Evolutionary conservation across 2,797 vertebrate species (phyloP), one percentile per base, ranked within the genome.

Genomic region (Hypotaenidia okinawae): DNA sequence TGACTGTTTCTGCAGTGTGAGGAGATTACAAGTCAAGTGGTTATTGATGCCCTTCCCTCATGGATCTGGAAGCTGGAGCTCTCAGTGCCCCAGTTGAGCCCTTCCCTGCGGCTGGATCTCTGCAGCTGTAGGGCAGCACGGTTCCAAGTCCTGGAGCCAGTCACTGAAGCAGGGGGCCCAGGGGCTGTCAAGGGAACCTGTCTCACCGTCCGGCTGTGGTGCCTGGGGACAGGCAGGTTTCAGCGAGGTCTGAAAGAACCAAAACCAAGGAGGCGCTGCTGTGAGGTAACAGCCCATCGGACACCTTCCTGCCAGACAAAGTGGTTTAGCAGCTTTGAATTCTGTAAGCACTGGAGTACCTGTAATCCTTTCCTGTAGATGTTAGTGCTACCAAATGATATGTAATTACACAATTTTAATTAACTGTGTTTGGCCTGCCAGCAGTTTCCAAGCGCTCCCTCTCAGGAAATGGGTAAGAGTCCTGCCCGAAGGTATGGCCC

Each of bases 171-270:
- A 35, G n/a, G 61, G 2, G 4, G 15, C 52, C 16, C 9, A 17
- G 59, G 18, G n/a, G 32, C 32, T 33, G 23, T 11, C 16, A 9
- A 57, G 32, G 18, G 81, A 57, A 39, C 67, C 45, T 9, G 0
- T 30, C 18, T 33, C 1, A 0, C 28, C 1, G 1, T 10, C 41
- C 2, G 0, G 37, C 76, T 9, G 7, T 11, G 1, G 3, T 3
- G 19, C 6, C n/a, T 77, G 55, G 15, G 22, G 76, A 57, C 49
- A 22, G 51, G 17, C 28, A 52, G 37, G 24, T 32, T 89, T 70
- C 77, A n/a, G 72, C 6, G 2, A 70, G 32, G 28, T 49, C 15
- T 19, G 3, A 37, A 51, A 55, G 13, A 18, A 35, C 33, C 27
- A 18, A 39, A 66, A n/a, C 32, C 33, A 59, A 45, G 61, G 75